These are phyloP conservation scores for Limnephilus auricula DNA, from an alignment of 2,888 invertebrate species.

Conservation along the genomic window DNA sequence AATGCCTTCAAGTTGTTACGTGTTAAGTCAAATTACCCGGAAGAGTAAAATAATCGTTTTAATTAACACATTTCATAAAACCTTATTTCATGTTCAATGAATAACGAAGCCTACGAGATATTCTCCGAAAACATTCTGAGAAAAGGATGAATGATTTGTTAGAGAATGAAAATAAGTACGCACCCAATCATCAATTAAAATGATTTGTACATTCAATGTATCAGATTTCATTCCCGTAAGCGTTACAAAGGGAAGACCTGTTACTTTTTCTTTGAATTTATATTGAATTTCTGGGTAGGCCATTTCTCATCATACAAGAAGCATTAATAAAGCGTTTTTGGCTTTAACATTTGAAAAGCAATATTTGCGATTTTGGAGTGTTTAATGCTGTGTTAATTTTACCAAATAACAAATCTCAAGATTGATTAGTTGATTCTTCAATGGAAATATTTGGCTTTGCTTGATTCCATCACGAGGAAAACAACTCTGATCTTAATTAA, in stretches of 20 bases:
- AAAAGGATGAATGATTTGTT: neutral
- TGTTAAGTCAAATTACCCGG: neutral
- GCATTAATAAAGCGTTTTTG: neutral
- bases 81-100: neutral
- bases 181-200: neutral
- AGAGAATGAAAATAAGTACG: neutral
- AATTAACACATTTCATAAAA: neutral
- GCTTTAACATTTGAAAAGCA: neutral
- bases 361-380: neutral
- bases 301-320: neutral
- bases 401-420: neutral
- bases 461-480: neutral
- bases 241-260: neutral
- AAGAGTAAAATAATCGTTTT: neutral
- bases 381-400: neutral
- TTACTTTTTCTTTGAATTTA: neutral
- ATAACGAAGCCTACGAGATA: neutral
- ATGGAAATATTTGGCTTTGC: neutral
- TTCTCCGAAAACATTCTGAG: neutral
- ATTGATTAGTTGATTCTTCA: neutral
- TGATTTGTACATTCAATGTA: neutral
- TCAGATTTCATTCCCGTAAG: neutral
- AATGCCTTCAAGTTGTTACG: neutral
- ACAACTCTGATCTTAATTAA: conserved; percentile 31
- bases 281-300: neutral